phyloP scores from a whole-genome alignment of 2,888 invertebrate genomes.

The Idaea dimidiata region DNA sequence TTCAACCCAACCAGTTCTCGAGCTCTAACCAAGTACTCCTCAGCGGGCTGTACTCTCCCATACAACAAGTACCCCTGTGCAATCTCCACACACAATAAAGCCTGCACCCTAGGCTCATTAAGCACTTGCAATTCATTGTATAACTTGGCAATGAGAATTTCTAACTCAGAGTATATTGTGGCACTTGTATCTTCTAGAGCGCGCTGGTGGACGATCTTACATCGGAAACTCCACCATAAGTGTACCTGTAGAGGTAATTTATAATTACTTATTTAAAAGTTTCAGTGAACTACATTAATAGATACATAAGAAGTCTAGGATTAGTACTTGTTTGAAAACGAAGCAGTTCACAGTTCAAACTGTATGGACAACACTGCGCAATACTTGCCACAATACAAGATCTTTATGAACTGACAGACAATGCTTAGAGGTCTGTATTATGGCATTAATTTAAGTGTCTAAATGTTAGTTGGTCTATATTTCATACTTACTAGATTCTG shows the following conservation, averaged over 20 bases:
- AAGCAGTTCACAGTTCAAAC: no score
- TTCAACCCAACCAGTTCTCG: slow-evolving; percentile 83
- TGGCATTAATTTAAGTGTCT: neutral
- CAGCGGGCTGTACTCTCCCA: slow-evolving; percentile 86
- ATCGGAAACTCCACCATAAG: slow-evolving; percentile 88
- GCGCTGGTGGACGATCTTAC: slow-evolving; percentile 87
- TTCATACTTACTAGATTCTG: slow-evolving; percentile 56
- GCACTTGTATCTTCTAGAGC: slow-evolving; percentile 88
- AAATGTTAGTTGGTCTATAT: neutral
- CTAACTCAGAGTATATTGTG: slow-evolving; percentile 82
- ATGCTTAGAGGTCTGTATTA: no score
- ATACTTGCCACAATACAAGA: no score
- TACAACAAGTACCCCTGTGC: slow-evolving; percentile 87
- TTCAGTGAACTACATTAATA: slow-evolving; percentile 3
- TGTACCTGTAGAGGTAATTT: slow-evolving; percentile 46
- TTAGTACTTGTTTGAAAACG: no score
- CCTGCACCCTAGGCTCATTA: slow-evolving; percentile 55
- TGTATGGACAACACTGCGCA: no score
- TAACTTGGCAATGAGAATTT: slow-evolving; percentile 69
- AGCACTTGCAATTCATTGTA: slow-evolving; percentile 59
- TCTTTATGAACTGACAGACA: no score
- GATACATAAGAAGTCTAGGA: no score
- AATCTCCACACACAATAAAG: slow-evolving; percentile 72
- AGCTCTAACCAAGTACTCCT: slow-evolving; percentile 84
- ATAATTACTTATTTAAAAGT: slow-evolving; percentile 8